Base-by-base conservation (phyloP, 2,888 invertebrate genomes). In the Melanophora roralis region DNA sequence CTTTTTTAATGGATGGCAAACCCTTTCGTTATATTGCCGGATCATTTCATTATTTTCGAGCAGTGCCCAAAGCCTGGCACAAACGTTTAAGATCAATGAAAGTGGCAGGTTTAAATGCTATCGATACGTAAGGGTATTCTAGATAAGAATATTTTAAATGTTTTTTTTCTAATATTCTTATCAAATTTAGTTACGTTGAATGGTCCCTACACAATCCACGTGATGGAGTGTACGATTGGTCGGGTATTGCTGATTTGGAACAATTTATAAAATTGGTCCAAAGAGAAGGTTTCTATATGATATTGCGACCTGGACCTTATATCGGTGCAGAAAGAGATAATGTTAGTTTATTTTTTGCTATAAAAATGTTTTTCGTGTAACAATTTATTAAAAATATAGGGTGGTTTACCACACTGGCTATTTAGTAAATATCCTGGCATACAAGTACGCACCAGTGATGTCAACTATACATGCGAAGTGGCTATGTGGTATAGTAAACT, bases 291-390 rank as follows among this genome's bases (percentile, higher is more conserved):
- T 91, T 98, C 16, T 91, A 94, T 12, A 95, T 96, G 0, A 92
- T 97, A 32, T 89, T 98, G 0, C 91, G 98, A 23, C 94, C 96
- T 0, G 98, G 98, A 0, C 98, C 98, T 0, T 98, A 96, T 85
- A 97, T 97, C 83, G 97, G 97, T 88, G 96, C 95, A 8, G 98
- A 98, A 91, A 93, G 97, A 89, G 97, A 98, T 84, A 90, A 93
- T 88, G 93, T 92, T 87, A 83, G 83, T 68, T 27, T 9, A 5
- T 27, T 27, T 27, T n/a, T n/a, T n/a, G n/a, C n/a, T n/a, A n/a
- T n/a, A n/a, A n/a, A n/a, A n/a, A n/a, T n/a, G n/a, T n/a, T n/a
- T n/a, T n/a, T n/a, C n/a, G n/a, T n/a, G n/a, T n/a, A n/a, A n/a
- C n/a, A n/a, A 43, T 59, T 19, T 40, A 11, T n/a, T 12, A 57